Conservation (phyloP, 2,797 vertebrate species). For the Poeciliopsis gracilis region DNA sequence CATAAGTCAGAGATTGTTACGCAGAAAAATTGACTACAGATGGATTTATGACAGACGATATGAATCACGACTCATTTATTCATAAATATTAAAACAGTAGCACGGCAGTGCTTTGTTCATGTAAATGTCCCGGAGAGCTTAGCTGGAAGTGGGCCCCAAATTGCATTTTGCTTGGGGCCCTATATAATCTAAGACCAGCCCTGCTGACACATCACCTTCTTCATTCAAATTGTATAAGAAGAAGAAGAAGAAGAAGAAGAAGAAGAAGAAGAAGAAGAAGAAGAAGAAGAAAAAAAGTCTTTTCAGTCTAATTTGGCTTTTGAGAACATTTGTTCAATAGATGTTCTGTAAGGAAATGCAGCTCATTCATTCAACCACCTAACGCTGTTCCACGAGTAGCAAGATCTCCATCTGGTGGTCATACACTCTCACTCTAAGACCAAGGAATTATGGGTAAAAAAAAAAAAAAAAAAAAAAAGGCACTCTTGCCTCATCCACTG, state of each 20-base stretch:
- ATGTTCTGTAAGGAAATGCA: background rate
- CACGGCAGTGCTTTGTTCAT: background rate
- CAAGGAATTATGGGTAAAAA: conserved; percentile 40
- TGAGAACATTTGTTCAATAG: background rate
- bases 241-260: background rate
- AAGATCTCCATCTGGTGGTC: conserved; percentile 68
- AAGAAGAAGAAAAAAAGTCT: background rate
- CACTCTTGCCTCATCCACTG: conserved; percentile 15
- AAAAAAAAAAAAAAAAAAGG: conserved; percentile 21
- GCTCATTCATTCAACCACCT: background rate
- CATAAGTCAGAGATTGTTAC: background rate
- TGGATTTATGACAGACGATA: background rate
- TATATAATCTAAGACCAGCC: background rate
- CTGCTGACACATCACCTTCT: background rate
- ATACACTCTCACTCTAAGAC: conserved; percentile 1
- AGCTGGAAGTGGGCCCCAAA: background rate
- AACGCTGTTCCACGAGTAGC: background rate
- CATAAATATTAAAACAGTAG: background rate
- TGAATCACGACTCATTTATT: background rate
- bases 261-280: background rate
- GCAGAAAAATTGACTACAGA: background rate
- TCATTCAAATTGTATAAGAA: background rate
- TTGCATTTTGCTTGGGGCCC: background rate
- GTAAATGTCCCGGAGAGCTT: background rate
- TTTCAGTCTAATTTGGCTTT: background rate